Percentiles rank a stretch among this genome's conserved stretches.
Conservation (phyloP, 1,140 invertebrate genomes). For the Lasioglossum baleicum region DNA sequence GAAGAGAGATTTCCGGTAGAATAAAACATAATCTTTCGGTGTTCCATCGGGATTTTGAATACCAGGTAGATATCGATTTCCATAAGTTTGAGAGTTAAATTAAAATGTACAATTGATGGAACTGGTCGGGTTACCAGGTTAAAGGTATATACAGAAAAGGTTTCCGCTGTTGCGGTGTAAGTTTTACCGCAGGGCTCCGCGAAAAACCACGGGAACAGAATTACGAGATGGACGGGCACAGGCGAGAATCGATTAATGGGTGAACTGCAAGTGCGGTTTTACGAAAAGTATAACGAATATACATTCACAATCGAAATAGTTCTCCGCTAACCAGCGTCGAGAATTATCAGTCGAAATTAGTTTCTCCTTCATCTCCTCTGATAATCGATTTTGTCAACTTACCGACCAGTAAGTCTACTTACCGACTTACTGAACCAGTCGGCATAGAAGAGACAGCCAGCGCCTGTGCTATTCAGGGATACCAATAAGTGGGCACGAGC, state of each 20-base stretch:
- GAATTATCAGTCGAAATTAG: no score
- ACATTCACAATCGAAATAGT: slow-evolving; percentile 4
- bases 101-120: slow-evolving; percentile 25
- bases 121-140: background rate
- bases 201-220: slow-evolving; percentile 63
- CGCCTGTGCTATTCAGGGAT: no score
- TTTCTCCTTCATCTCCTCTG: no score
- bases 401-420: no score
- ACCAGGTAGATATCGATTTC: background rate
- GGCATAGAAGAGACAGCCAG: no score
- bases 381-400: no score
- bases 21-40: background rate
- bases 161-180: slow-evolving; percentile 64
- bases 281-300: slow-evolving; percentile 64
- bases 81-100: background rate
- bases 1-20: background rate
- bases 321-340: background rate
- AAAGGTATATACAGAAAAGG: slow-evolving; percentile 66
- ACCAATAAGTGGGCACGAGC: no score
- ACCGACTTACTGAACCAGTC: no score
- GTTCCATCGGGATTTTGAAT: background rate
- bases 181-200: slow-evolving; percentile 60
- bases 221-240: slow-evolving; percentile 59
- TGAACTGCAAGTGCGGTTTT: slow-evolving; percentile 63
- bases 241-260: slow-evolving; percentile 67